These are phyloP conservation scores for Dreissena polymorpha DNA, from an alignment of 1,140 invertebrate genomes.

Conservation along the genomic window DNA sequence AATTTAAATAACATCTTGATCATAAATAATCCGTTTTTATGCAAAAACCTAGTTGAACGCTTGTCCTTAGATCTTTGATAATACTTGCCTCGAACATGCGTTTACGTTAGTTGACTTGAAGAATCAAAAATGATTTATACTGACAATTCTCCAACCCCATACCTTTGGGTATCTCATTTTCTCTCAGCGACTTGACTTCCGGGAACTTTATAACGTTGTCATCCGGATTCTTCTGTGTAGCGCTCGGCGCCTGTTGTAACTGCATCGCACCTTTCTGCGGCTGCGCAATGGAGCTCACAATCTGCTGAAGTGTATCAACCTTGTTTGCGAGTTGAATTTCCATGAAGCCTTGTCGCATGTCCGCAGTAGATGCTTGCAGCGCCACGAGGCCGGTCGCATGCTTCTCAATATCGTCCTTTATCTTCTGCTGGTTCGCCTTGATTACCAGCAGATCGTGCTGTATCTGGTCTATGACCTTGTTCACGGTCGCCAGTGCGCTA, in stretches of 20 bases:
- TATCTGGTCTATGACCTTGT: slow-evolving; percentile 26
- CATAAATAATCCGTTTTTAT: too few species aligned
- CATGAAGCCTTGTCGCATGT: neutral
- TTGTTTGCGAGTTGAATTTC: neutral
- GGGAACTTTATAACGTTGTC: neutral
- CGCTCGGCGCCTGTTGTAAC: neutral
- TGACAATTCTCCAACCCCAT: neutral
- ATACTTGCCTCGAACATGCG: too few species aligned
- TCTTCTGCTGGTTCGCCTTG: slow-evolving; percentile 19
- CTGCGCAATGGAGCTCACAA: neutral
- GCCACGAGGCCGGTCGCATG: slow-evolving; percentile 14
- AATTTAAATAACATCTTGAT: too few species aligned
- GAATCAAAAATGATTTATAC: too few species aligned
- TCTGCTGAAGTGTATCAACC: too few species aligned
- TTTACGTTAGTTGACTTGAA: too few species aligned
- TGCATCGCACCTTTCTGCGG: neutral
- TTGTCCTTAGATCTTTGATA: too few species aligned
- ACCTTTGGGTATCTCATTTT: neutral
- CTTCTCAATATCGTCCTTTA: slow-evolving; percentile 3
- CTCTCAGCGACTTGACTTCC: neutral
- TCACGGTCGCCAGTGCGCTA: slow-evolving; percentile 18
- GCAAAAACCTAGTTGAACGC: too few species aligned
- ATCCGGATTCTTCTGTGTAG: neutral
- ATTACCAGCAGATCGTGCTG: slow-evolving; percentile 8
- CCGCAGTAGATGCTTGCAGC: slow-evolving; percentile 2